phyloP scores from a whole-genome alignment of 1,140 invertebrate species.

The Diachasmimorpha longicaudata region DNA sequence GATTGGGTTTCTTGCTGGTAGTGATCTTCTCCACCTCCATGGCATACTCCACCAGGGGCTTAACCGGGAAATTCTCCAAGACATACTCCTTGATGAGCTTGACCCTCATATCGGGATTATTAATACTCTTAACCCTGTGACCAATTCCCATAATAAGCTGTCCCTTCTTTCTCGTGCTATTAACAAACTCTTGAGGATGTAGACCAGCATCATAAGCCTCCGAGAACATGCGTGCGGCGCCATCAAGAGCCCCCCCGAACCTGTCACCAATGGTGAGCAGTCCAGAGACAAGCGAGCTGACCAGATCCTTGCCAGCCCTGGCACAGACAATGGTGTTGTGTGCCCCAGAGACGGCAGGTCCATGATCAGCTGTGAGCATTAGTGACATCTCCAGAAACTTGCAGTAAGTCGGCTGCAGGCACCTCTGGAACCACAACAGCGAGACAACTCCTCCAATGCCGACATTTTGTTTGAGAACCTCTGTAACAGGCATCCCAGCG shows the following conservation, averaged over 20 bases:
- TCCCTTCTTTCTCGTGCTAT: constrained; percentile 95
- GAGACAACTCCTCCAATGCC: constrained; percentile 98
- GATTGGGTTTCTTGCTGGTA: constrained; percentile 98
- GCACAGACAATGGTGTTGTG: constrained; percentile 99
- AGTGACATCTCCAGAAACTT: constrained; percentile 99
- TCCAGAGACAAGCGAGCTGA: constrained; percentile 95
- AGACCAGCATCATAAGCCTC: constrained; percentile 93
- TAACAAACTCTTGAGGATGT: constrained; percentile 99
- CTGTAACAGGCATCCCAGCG: constrained; percentile 98
- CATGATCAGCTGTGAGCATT: constrained; percentile 99
- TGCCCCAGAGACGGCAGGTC: constrained; percentile 97
- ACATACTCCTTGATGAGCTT: constrained; percentile 97
- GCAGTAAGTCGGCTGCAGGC: constrained; percentile 90
- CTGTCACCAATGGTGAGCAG: constrained; percentile 98
- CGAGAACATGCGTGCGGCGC: constrained; percentile 94
- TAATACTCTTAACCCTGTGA: constrained; percentile 97
- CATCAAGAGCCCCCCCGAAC: constrained; percentile 98
- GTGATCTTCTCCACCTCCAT: constrained; percentile 99
- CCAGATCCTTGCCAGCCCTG: constrained; percentile 97
- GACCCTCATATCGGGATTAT: constrained; percentile 98
- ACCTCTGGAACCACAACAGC: constrained; percentile 97
- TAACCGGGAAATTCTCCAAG: constrained; percentile 89
- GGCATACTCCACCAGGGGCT: constrained; percentile 93
- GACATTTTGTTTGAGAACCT: constrained; percentile 86
- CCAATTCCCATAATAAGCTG: constrained; percentile 99